Conservation (phyloP, 2,888 invertebrate species). For the Dicranocentrus wangi region DNA sequence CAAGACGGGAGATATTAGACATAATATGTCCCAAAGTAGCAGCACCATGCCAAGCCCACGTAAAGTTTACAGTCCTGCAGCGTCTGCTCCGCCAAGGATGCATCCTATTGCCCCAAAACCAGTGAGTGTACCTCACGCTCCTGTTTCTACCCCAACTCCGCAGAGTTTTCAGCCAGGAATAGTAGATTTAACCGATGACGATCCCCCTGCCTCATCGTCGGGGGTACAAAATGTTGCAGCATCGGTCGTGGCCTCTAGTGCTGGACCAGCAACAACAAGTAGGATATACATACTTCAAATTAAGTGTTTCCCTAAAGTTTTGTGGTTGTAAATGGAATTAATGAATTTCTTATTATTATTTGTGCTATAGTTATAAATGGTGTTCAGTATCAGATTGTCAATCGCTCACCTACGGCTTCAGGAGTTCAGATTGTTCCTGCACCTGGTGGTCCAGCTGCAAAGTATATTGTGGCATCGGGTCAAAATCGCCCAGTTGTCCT, state of each 20-base stretch:
- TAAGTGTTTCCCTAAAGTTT: too few relatives aligned
- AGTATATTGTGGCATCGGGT: constrained; percentile 25
- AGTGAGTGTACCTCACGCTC: background rate
- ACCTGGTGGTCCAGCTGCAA: background rate
- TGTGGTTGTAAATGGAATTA: too few relatives aligned
- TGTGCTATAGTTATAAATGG: constrained; percentile 38
- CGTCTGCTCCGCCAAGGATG: constrained; percentile 16
- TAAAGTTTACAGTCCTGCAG: constrained; percentile 34
- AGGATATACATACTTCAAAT: background rate
- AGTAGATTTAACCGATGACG: constrained; percentile 68
- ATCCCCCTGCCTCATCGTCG: constrained; percentile 38
- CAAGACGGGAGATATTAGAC: constrained; percentile 16
- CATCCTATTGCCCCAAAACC: constrained; percentile 49
- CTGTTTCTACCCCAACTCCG: constrained; percentile 8
- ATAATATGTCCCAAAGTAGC: background rate
- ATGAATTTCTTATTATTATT: constrained; percentile 2
- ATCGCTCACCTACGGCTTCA: background rate
- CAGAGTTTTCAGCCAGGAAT: constrained; percentile 53
- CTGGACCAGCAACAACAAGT: constrained; percentile 30
- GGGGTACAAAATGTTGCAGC: background rate
- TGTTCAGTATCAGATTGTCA: constrained; percentile 50
- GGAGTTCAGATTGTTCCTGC: constrained; percentile 32
- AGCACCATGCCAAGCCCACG: constrained; percentile 25
- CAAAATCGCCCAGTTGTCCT: constrained; percentile 32
- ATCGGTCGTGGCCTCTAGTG: background rate